phyloP scores from a whole-genome alignment of 2,797 vertebrate species.

The Ispidina lecontei region DNA sequence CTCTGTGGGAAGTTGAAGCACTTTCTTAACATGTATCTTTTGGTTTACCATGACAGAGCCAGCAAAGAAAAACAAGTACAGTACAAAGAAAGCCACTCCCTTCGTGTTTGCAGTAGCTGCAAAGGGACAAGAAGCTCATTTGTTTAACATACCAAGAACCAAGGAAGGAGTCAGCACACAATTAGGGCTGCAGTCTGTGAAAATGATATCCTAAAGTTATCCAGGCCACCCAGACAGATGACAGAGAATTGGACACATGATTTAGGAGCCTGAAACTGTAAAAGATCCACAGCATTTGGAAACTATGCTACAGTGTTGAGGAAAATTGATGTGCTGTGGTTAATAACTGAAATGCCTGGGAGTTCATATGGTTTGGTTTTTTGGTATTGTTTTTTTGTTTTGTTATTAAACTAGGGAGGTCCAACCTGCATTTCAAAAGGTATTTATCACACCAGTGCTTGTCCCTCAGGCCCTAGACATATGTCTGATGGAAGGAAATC shows the following conservation, averaged over 20 bases:
- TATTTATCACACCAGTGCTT: neutral
- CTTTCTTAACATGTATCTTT: neutral
- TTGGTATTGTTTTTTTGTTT: too few relatives aligned
- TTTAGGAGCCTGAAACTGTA: neutral
- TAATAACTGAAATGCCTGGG: neutral
- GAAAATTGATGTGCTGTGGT: neutral
- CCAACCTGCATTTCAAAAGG: neutral
- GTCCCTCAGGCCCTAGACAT: neutral
- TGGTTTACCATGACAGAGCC: neutral
- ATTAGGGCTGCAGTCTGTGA: neutral
- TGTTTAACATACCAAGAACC: neutral
- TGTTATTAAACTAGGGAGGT: neutral
- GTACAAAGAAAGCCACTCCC: neutral
- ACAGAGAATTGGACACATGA: neutral
- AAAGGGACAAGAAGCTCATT: neutral
- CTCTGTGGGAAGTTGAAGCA: neutral
- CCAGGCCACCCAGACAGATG: neutral
- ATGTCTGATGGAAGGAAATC: neutral
- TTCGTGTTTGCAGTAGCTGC: neutral
- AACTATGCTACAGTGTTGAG: neutral
- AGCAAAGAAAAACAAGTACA: neutral
- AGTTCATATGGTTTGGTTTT: neutral
- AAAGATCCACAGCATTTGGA: neutral
- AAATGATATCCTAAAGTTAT: neutral
- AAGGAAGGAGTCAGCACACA: neutral